Base-by-base conservation (phyloP, 1,140 invertebrate genomes). In the Euwallacea fornicatus region DNA sequence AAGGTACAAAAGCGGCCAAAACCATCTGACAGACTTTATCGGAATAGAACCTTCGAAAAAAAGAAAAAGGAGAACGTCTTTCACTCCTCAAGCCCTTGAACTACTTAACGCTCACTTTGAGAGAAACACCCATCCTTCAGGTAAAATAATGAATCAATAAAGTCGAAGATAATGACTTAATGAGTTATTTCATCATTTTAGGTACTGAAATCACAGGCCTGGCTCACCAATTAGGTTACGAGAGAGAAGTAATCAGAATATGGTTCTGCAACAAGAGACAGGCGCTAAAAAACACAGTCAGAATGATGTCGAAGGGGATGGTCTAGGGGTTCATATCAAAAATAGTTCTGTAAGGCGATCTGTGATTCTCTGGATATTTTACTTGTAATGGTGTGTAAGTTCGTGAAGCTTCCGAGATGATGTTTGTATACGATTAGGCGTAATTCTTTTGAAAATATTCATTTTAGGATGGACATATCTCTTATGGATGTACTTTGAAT, bases 201-300 rank as follows among this genome's bases (percentile, higher is more conserved):
- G 96, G 96, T 75, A 95, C 94, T 66, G 96, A 98, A 86, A 98
- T 98, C 82, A 98, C 96, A 33, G 93, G 93, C 16, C 83, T 99
- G 64, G 95, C 96, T 33, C 93, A 97, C 78, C 93, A 97, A 81
- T 84, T 99, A 42, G 96, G 96, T 69, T 98, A 98, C 83, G 96
- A 98, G 79, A 86, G 96, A 66, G 97, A 98, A 87, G 97, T 99
- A 13, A 98, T 99, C 78, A 86, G 97, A 82, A 98, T 99, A 83
- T 98, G 97, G 97, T 99, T 99, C 83, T 99, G 97, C 83, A 99
- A 99, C 84, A 98, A 98, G 84, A 87, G 97, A 73, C 97, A 99
- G 83, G 95, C 96, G 0, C 84, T 98, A 47, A 98, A 98, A 82
- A 98, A 98, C 82, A 97, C 95, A 8, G 94, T 93, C 53, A 85